Percentiles rank a stretch among this genome's conserved stretches.
phyloP scores from a whole-genome alignment of 2,888 invertebrate genomes.

The Desoria tigrina region DNA sequence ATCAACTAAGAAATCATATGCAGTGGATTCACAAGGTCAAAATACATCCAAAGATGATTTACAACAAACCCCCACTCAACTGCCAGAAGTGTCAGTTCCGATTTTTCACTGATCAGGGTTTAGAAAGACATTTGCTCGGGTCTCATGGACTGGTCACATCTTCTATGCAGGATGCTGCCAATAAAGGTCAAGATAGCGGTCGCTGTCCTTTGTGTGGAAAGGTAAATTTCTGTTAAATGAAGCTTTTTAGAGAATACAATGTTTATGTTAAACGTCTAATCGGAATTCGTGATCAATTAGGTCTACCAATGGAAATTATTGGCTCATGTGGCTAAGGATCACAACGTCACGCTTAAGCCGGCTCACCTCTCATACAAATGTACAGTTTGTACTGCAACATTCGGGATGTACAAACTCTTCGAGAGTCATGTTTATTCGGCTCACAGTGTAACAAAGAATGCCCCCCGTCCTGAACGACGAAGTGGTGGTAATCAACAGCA shows the following conservation, averaged over 20 bases:
- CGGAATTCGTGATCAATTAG: no score
- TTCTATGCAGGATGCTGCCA: slow-evolving; percentile 84
- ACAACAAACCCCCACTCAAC: slow-evolving; percentile 88
- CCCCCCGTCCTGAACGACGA: slow-evolving; percentile 62
- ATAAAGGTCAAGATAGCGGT: slow-evolving; percentile 90
- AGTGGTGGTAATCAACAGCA: slow-evolving; percentile 55
- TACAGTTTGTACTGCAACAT: slow-evolving; percentile 91
- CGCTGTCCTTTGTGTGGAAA: slow-evolving; percentile 93
- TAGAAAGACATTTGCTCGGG: slow-evolving; percentile 90
- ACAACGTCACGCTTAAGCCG: slow-evolving; percentile 86
- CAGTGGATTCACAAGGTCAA: slow-evolving; percentile 97
- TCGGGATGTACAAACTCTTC: slow-evolving; percentile 92
- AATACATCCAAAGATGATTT: slow-evolving; percentile 94
- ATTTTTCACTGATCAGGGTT: slow-evolving; percentile 95
- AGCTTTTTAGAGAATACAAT: no score
- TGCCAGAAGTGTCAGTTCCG: slow-evolving; percentile 95
- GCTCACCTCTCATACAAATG: slow-evolving; percentile 93
- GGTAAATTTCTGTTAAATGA: slow-evolving; percentile 62
- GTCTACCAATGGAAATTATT: slow-evolving; percentile 91
- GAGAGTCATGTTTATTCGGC: slow-evolving; percentile 92
- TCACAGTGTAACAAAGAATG: slow-evolving; percentile 72
- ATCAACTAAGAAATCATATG: slow-evolving; percentile 92
- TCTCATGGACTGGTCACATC: slow-evolving; percentile 93
- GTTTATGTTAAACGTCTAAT: no score
- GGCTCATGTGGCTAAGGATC: slow-evolving; percentile 88